phyloP scores from a whole-genome alignment of 2,797 vertebrate genomes.

The Zenarchopterus dispar region DNA sequence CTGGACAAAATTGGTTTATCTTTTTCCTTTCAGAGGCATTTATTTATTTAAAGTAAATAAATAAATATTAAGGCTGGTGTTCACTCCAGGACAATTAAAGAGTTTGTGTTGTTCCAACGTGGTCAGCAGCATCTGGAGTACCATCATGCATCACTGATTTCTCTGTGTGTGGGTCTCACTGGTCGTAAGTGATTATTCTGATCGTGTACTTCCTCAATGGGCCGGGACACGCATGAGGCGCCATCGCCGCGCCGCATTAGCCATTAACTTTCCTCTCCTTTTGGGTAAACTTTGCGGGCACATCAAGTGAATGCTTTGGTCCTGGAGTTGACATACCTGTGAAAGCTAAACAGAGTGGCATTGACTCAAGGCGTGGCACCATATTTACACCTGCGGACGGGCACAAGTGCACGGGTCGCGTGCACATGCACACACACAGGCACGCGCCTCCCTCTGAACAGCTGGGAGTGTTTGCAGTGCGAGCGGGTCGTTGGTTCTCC shows the following conservation, averaged over 20 bases:
- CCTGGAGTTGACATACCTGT: constrained; percentile 77
- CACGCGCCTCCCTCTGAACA: constrained; percentile 56
- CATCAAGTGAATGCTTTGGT: constrained; percentile 75
- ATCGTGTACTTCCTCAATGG: constrained; percentile 41
- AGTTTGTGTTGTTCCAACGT: too few species aligned
- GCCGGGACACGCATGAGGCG: constrained; percentile 54
- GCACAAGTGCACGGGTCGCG: constrained; percentile 40
- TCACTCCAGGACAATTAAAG: too few species aligned
- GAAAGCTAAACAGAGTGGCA: constrained; percentile 73
- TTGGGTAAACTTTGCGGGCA: constrained; percentile 70
- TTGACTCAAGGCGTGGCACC: constrained; percentile 82
- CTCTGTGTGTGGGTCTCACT: background rate
- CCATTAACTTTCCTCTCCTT: constrained; percentile 76
- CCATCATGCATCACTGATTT: too few species aligned
- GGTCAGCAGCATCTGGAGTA: too few species aligned
- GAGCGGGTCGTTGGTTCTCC: constrained; percentile 59
- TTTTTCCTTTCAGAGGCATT: too few species aligned
- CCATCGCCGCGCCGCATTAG: constrained; percentile 67
- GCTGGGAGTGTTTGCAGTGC: constrained; percentile 80
- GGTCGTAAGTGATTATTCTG: constrained; percentile 47
- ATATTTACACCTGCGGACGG: constrained; percentile 72
- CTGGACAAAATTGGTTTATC: too few species aligned
- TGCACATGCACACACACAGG: constrained; percentile 11
- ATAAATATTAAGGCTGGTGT: too few species aligned
- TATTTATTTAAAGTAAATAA: too few species aligned